Percentiles rank a stretch among this genome's conserved stretches.
Evolutionary conservation across 2,888 invertebrate species (phyloP).

Genomic region (Desoria tigrina): DNA sequence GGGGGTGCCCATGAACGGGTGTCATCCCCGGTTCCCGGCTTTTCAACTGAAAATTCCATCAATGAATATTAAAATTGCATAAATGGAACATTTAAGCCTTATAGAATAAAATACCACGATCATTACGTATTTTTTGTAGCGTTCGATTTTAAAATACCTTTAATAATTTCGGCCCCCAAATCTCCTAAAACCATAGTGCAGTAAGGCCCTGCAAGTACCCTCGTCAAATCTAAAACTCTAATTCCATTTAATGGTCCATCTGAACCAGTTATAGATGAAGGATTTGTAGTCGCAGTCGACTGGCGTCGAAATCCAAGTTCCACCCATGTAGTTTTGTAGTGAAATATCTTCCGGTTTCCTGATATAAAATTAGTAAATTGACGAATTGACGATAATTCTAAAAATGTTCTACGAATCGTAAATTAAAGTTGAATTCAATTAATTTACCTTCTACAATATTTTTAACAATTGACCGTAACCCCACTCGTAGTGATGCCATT

Average conservation of each 20-base stretch:
- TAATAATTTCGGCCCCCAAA: conserved; percentile 59
- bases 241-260: conserved; percentile 68
- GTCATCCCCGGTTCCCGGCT: conserved; percentile 80
- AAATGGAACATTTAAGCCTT: conserved; percentile 44
- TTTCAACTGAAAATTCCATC: conserved; percentile 92
- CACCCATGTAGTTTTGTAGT: conserved; percentile 50
- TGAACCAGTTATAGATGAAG: background rate
- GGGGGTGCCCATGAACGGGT: conserved; percentile 93
- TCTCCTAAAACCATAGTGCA: conserved; percentile 83
- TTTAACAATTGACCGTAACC: too few species aligned
- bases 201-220: conserved; percentile 91
- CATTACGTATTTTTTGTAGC: too few species aligned
- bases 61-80: conserved; percentile 65
- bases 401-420: too few species aligned
- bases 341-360: background rate
- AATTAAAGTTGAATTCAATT: too few species aligned
- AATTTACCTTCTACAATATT: too few species aligned
- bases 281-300: too few species aligned
- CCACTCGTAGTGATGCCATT: too few species aligned
- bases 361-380: background rate
- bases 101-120: too few species aligned
- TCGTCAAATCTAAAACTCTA: conserved; percentile 74
- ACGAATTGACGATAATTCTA: too few species aligned
- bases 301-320: background rate
- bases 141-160: conserved; percentile 40